Conservation (phyloP, 2,888 invertebrate species). For the Listrodromus nycthemerus region DNA sequence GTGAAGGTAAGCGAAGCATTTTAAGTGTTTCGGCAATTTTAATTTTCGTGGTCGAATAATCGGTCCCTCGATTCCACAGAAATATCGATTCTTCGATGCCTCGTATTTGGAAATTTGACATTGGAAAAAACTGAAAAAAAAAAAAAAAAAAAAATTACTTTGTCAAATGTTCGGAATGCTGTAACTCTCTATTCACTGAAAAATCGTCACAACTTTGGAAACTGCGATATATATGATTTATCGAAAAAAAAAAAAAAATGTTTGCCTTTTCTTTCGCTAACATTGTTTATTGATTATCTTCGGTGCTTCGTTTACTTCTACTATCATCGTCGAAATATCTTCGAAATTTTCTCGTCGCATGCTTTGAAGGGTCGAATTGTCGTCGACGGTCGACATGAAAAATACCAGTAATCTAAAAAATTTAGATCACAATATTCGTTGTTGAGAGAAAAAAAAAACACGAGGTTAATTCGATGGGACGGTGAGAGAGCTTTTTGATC, state of each 20-base stretch:
- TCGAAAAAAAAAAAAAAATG: background rate
- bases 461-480: background rate
- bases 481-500: slow-evolving; percentile 19
- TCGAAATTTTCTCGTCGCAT: background rate
- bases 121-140: background rate
- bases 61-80: background rate
- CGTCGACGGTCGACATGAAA: background rate
- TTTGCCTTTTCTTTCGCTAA: background rate
- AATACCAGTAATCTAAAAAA: background rate
- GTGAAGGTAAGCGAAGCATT: slow-evolving; percentile 79
- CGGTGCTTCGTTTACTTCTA: background rate
- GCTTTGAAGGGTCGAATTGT: background rate
- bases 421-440: background rate
- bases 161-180: background rate
- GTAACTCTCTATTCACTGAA: background rate
- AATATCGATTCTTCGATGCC: background rate
- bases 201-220: background rate
- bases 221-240: background rate
- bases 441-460: background rate
- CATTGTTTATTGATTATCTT: background rate
- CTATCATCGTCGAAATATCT: background rate
- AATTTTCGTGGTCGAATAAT: background rate
- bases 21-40: background rate
- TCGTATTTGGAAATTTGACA: background rate
- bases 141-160: background rate